These are phyloP conservation scores for Scleropages formosus DNA, from an alignment of 2,797 vertebrate genomes.

Conservation along the genomic window DNA sequence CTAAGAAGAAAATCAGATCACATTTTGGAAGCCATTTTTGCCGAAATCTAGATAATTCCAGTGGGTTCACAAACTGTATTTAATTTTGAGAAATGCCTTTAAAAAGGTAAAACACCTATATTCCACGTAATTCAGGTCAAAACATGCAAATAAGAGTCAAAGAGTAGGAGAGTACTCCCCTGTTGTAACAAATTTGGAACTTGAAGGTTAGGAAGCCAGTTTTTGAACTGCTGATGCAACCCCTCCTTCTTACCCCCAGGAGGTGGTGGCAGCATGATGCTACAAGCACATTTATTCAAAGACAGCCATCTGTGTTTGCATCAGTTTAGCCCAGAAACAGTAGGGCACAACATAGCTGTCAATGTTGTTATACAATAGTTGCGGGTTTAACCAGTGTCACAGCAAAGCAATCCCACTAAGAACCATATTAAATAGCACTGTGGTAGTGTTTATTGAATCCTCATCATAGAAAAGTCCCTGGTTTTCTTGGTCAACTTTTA, in stretches of 20 bases:
- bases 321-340: constrained; percentile 2
- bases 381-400: constrained; percentile 19
- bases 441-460: neutral
- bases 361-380: constrained; percentile 8
- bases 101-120: neutral
- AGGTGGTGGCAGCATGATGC: constrained; percentile 3
- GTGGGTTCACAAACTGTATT: too few species aligned
- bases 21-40: too few species aligned
- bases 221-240: neutral
- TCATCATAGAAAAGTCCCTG: neutral
- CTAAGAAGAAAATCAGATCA: too few species aligned
- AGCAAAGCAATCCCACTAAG: constrained; percentile 14
- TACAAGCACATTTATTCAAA: neutral
- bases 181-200: neutral
- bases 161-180: neutral
- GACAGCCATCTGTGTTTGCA: constrained; percentile 11
- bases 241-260: neutral
- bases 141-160: neutral
- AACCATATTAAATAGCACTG: neutral
- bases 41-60: too few species aligned
- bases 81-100: too few species aligned
- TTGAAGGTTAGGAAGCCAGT: neutral
- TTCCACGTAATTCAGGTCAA: neutral
- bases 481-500: neutral
- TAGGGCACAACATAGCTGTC: constrained; percentile 5